A percentile compares a stretch with the other conserved stretches of the same genome.
These are phyloP conservation scores for Heliconius hewitsoni DNA, from an alignment of 1,140 invertebrate genomes.

Conservation along the genomic window DNA sequence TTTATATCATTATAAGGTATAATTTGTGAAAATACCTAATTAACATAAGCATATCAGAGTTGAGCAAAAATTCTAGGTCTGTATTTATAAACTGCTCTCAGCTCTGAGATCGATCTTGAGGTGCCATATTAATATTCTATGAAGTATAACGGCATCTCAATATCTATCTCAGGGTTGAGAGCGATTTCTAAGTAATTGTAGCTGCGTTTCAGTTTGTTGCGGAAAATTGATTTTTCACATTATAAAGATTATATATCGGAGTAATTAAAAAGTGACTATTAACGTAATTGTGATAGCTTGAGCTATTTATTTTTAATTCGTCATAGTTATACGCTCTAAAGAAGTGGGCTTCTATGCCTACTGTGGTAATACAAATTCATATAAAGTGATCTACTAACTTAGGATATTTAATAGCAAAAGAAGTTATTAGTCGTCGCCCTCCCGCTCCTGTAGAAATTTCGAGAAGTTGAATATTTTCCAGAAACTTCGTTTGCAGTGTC, in stretches of 20 bases:
- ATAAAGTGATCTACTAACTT: too few species aligned
- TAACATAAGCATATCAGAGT: neutral
- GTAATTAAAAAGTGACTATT: neutral
- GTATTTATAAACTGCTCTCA: too few species aligned
- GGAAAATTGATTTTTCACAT: slow-evolving; percentile 1
- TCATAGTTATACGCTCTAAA: neutral
- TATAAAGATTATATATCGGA: neutral
- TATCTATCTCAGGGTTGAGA: too few species aligned
- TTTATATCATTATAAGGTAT: neutral
- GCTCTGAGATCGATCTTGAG: too few species aligned
- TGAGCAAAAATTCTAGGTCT: neutral
- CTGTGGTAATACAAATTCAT: too few species aligned
- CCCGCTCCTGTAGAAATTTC: too few species aligned
- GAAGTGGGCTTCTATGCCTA: neutral
- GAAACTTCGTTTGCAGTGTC: too few species aligned
- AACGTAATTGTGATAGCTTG: neutral
- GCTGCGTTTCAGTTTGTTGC: neutral
- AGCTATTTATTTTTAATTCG: neutral
- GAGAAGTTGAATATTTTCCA: too few species aligned
- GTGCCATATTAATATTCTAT: too few species aligned
- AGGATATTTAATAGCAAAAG: too few species aligned
- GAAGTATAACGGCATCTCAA: too few species aligned
- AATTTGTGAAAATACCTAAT: neutral
- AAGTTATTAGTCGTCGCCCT: too few species aligned
- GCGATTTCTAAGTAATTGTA: neutral